Base-by-base conservation (phyloP, 2,113 vertebrate species). In the Triplophysa dalaica region DNA sequence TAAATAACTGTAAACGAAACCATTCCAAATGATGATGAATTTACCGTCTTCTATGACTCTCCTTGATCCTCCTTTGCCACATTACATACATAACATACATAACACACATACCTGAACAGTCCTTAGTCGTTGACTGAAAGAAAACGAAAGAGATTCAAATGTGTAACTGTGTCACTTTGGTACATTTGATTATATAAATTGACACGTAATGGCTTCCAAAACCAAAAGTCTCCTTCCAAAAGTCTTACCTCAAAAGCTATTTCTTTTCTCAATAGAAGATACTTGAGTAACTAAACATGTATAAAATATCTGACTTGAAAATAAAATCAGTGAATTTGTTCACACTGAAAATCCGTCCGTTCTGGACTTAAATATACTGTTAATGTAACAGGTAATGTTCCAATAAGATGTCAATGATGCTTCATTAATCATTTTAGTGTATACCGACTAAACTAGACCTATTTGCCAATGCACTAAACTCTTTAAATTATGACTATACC, bases 31-130 rank as follows among this genome's bases (percentile, higher is more conserved):
- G 3, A 50, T 14, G 13, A 48, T 14, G 13, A 50, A 50, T 14
- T 14, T 3, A 29, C 2, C 45, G 10, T 50, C 8, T 48, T 48
- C 45, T 48, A 50, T 50, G 10, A 50, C 45, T 50, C 13, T 50
- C 10, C 45, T 12, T 12, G 0, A 14, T 12, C 16, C 52, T 17
- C 2, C 2, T 54, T 54, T 54, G 4, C 45, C 45, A 17, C 5
- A 1, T 14, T 50, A 50, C 10, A 12, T 14, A 50, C 2, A 1
- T 12, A 50, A 50, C 10, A 50, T 14, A 50, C 2, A 50, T 50
- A 50, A 50, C 12, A 50, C 52, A 73, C 52, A 58, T 73, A 73
- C 70, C 70, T 58, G 19, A 5, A 22, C 29, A 73, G 52, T 41
- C 52, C 70, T 73, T 58, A 41, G 50, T 54, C 19, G 17, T n/a